Evolutionary conservation across 2,888 invertebrate species (phyloP), one percentile per base, ranked within the genome.

Genomic region (Dione juno): DNA sequence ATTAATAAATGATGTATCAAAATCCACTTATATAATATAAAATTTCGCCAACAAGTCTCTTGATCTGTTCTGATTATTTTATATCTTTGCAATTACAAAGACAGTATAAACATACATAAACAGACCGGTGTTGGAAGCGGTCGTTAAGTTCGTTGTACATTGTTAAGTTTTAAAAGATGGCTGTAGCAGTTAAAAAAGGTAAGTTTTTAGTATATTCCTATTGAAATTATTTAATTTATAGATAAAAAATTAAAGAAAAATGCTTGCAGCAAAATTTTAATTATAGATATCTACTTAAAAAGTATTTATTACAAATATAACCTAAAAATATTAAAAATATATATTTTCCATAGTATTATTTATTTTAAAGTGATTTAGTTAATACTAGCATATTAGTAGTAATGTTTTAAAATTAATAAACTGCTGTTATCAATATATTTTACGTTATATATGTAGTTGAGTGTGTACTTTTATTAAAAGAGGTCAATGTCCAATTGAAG

Each of bases 111-210:
- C 57, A 57, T 37, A 57, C 11, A 6, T 37, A 16, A 37, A 40
- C n/a, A 37, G 11, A 37, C 16, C 57, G 11, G 37, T 37, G 37
- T 40, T 40, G 37, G 10, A 0, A n/a, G n/a, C 45, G 52, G 28
- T 69, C 54, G 41, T 69, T 11, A 10, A 16, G 19, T n/a, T 16
- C 11, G 28, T 53, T 53, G 10, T 68, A 35, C 37, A 3, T 28
- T 19, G 16, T 14, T 28, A 41, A 53, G 52, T 68, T 53, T 57
- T n/a, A 11, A 67, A 75, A 65, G 41, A 90, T 90, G 90, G 85
- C 90, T 21, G 89, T 88, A 7, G 88, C 88, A 67, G 82, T 89
- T 71, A 90, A 89, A 77, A 89, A 90, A 88, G 90, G 90, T 50
- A 50, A 14, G 11, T 52, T 50, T 37, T 35, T 52, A 19, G 9